Evolutionary conservation across 2,797 vertebrate genomes (phyloP).

Genomic region (Rhinichthys osculus): DNA sequence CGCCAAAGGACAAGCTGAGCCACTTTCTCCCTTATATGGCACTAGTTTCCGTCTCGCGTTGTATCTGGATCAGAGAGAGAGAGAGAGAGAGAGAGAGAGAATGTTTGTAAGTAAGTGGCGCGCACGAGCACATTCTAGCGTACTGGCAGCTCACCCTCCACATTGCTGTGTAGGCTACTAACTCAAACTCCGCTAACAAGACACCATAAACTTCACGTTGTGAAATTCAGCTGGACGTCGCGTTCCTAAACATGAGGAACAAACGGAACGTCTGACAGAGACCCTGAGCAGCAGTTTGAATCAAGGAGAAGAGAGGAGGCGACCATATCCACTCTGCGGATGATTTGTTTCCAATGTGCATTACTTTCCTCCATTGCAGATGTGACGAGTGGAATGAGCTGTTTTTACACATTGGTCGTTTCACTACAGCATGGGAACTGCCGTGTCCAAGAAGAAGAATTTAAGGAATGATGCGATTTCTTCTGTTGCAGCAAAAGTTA

Average conservation of each 20-base stretch:
- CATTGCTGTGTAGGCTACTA: constrained; percentile 8
- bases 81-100: constrained; percentile 24
- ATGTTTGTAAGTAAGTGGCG: neutral
- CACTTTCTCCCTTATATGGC: constrained; percentile 2
- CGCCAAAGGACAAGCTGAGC: neutral
- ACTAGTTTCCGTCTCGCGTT: constrained; percentile 4
- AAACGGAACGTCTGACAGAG: constrained; percentile 13
- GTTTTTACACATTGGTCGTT: constrained; percentile 70
- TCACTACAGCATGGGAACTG: constrained; percentile 91
- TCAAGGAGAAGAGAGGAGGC: constrained; percentile 7
- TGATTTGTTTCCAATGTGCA: constrained; percentile 33
- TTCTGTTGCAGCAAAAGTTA: constrained; percentile 94
- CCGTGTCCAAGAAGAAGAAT: constrained; percentile 93
- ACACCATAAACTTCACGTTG: constrained; percentile 8
- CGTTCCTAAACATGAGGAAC: constrained; percentile 27
- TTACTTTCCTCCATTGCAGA: constrained; percentile 45
- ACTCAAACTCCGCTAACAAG: neutral
- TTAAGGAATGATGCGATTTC: constrained; percentile 92
- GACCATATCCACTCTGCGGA: constrained; percentile 15
- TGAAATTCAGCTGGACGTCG: neutral
- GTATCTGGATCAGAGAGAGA: neutral
- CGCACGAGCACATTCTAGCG: neutral
- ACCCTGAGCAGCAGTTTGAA: constrained; percentile 7
- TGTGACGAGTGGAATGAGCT: constrained; percentile 74
- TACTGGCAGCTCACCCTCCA: neutral